phyloP scores from a whole-genome alignment of 2,888 invertebrate genomes.

The Acanthosepion esculentum region DNA sequence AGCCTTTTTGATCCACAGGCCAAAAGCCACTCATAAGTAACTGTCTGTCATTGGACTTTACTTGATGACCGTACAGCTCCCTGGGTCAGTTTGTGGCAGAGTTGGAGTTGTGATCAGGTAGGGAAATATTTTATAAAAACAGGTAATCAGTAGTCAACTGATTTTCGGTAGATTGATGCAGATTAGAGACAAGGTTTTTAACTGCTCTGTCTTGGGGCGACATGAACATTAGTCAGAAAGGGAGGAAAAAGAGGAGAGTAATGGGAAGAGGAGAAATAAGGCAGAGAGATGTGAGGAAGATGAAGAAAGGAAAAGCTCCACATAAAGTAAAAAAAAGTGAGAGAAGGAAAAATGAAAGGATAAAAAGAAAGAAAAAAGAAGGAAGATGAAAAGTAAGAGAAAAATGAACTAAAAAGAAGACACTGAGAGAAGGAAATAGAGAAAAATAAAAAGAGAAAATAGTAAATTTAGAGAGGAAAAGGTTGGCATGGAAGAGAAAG shows the following conservation, averaged over 20 bases:
- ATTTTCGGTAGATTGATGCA: constrained; percentile 15
- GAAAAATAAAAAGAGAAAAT: no score
- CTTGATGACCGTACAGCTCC: neutral
- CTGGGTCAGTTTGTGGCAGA: neutral
- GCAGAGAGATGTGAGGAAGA: neutral
- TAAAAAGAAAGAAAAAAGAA: no score
- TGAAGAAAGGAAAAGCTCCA: neutral
- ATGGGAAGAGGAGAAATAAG: neutral
- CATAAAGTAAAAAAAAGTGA: neutral
- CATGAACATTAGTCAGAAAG: neutral
- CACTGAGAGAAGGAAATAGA: no score
- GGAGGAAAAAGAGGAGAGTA: neutral
- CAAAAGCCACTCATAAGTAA: neutral
- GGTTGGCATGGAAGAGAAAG: no score
- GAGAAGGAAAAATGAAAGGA: no score
- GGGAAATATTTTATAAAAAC: constrained; percentile 33
- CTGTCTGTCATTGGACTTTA: neutral
- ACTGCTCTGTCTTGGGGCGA: neutral
- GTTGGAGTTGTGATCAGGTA: neutral
- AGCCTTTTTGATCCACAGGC: neutral
- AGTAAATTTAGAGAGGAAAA: no score
- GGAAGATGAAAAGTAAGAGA: no score
- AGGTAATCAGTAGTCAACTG: neutral
- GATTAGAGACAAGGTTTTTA: constrained; percentile 33
- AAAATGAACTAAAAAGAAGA: no score